Evolutionary conservation across 2,888 invertebrate genomes (phyloP), one percentile per base, ranked within the genome.

Genomic region (Balanococcus diminutus): DNA sequence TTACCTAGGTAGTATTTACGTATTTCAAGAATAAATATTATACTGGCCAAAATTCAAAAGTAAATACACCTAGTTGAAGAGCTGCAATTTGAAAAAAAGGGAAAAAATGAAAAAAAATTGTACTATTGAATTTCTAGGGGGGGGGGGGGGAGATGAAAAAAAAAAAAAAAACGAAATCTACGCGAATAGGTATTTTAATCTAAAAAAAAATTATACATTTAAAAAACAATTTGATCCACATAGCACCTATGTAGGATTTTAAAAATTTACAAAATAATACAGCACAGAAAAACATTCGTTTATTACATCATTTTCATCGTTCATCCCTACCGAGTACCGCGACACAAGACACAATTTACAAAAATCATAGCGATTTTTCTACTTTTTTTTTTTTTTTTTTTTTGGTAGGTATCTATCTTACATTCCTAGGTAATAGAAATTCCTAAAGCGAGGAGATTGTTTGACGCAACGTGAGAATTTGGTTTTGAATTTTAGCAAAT

Each of bases 211-310:
- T 3, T 72, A 31, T 14, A 72, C 72, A 72, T 28, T 2, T 25
- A 72, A 61, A 72, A 22, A 72, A 31, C 16, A 72, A 31, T 32
- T 14, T 11, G 22, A 4, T 9, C 25, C 6, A 61, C 6, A 51
- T 32, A 72, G 16, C 19, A 9, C 16, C 4, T 31, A 25, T 16
- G 5, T 32, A 32, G 72, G 72, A 72, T 28, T n/a, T 72, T 72
- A 31, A 31, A 67, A 72, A 72, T 72, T 72, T 72, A 72, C 72
- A 72, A 32, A 16, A 25, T 72, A 25, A 72, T 72, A 72, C 72
- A 72, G 72, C 32, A 72, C 72, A 72, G 72, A 72, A 31, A 25
- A 72, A 72, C 32, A 28, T n/a, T n/a, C 8, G n/a, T 32, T 16
- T 16, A 16, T 72, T 72, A 16, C n/a, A 31, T 72, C 28, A 72